Evolutionary conservation across 2,888 invertebrate species (phyloP).

Genomic region (Clusia tigrina): DNA sequence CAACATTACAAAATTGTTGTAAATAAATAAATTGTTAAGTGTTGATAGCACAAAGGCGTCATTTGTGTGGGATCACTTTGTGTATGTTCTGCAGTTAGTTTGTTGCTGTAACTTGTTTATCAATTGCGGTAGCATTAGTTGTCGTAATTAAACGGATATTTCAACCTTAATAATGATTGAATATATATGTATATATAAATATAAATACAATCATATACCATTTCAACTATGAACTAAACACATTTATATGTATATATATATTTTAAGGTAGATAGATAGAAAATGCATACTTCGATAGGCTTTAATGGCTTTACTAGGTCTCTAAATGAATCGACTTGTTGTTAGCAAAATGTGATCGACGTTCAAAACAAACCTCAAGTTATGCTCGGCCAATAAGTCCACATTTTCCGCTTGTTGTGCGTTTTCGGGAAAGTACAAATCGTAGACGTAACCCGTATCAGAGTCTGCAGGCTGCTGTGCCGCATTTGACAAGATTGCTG

Average conservation of each 20-base stretch:
- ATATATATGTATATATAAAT: slow-evolving; percentile 2
- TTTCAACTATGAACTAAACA: slow-evolving; percentile 2
- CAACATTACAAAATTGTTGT: too few species aligned
- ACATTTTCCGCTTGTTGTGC: slow-evolving; percentile 65
- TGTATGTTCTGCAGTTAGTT: slow-evolving; percentile 24
- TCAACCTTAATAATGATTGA: slow-evolving; percentile 49
- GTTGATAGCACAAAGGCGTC: too few species aligned
- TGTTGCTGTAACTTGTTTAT: slow-evolving; percentile 38
- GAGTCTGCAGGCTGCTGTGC: slow-evolving; percentile 48
- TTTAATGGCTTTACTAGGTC: slow-evolving; percentile 9
- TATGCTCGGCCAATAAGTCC: slow-evolving; percentile 61
- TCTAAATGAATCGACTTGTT: slow-evolving; percentile 59
- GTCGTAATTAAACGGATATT: slow-evolving; percentile 64
- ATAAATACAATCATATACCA: slow-evolving; percentile 24
- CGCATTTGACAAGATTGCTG: neutral
- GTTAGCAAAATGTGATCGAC: slow-evolving; percentile 60
- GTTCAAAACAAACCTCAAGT: slow-evolving; percentile 64
- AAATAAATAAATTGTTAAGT: too few species aligned
- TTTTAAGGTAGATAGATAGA: neutral
- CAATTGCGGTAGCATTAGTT: slow-evolving; percentile 56
- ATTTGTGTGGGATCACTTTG: too few species aligned
- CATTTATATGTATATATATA: neutral
- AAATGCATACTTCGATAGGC: neutral
- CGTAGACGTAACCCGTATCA: slow-evolving; percentile 69
- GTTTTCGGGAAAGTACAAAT: slow-evolving; percentile 70